Evolutionary conservation across 1,140 invertebrate species (phyloP), one percentile per base, ranked within the genome.

Genomic region (Ceratina australensis): DNA sequence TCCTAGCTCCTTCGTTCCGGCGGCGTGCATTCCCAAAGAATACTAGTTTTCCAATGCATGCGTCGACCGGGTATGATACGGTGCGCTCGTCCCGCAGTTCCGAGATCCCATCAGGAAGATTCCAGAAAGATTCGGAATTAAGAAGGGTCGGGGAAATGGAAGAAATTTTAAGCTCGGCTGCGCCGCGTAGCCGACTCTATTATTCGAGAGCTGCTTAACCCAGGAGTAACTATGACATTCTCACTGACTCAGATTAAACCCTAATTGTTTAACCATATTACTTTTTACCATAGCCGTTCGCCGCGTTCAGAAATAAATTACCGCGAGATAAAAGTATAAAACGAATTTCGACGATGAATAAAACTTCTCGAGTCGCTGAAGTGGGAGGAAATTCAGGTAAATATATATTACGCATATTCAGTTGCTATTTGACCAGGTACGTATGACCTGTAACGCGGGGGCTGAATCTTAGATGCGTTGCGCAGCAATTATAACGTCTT

Each of bases 401-500:
- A 16, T 4, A 3, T 65, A 7, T 16, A 49, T 26, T 50, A 42
- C 10, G 33, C 33, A 42, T 42, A 10, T 66, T 24, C 8, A 24
- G 2, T 26, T 18, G 7, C 0, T 16, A 24, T 50, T 24, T 60
- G 59, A 28, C 15, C 26, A n/a, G 18, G 15, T 5, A 22, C 8
- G n/a, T 54, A 8, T 28, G 7, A 24, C 15, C n/a, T 15, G 49
- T 15, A 52, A 18, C 24, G n/a, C 13, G 16, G 22, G 22, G n/a
- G 16, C 24, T 26, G 24, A 67, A 67, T 28, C 65, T 52, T 52
- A 67, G 24, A 67, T 52, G 65, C 65, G 65, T 79, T 67, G 33
- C 33, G 49, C 69, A 54, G 68, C 69, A 68, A 64, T 47, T 61
- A 67, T 57, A 75, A 72, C 61, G 77, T 59, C 49, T 59, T 73